Evolutionary conservation across 2,797 vertebrate species (phyloP).

Genomic region (Perodicticus potto): DNA sequence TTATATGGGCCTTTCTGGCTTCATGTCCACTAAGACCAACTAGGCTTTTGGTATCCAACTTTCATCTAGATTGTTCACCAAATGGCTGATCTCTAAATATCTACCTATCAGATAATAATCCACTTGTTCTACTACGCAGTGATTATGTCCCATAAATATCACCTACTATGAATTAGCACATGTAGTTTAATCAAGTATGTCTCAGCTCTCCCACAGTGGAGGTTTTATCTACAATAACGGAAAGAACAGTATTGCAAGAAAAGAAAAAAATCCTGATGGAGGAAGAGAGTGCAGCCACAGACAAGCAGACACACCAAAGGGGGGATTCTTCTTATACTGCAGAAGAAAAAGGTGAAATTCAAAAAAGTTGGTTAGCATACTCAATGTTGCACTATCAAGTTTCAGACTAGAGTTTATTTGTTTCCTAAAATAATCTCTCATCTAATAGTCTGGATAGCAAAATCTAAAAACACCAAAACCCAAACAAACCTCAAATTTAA

Average conservation of each 20-base stretch:
- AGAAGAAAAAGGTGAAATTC: background rate
- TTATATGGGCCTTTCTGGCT: background rate
- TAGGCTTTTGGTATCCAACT: background rate
- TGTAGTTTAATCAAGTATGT: background rate
- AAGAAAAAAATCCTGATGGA: background rate
- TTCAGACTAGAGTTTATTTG: background rate
- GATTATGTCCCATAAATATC: background rate
- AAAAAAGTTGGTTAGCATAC: background rate
- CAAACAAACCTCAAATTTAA: background rate
- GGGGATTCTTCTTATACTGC: background rate
- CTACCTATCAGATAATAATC: background rate
- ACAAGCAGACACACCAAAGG: background rate
- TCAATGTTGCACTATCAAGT: background rate
- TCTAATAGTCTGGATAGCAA: background rate
- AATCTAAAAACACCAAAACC: background rate
- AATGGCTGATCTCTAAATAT: background rate
- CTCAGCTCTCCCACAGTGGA: background rate
- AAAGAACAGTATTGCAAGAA: background rate
- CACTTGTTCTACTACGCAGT: background rate
- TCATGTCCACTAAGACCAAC: background rate
- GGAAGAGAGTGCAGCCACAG: background rate
- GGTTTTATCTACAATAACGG: background rate
- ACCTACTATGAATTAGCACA: background rate
- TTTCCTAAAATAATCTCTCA: conserved; percentile 4
- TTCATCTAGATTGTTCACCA: background rate